Base-by-base conservation (phyloP, 1,140 invertebrate species). In the Manduca sexta region DNA sequence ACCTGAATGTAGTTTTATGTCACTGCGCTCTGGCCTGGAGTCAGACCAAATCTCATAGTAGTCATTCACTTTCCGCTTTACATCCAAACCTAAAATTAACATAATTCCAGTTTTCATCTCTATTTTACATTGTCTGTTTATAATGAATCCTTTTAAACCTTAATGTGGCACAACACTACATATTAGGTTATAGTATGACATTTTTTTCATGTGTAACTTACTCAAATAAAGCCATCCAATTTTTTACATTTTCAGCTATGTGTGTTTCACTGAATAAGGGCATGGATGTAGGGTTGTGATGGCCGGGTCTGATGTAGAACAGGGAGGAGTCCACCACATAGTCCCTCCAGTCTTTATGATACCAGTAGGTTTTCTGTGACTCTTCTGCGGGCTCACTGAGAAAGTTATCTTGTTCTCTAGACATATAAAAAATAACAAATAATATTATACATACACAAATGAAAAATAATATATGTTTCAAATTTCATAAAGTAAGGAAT, bases 1-100 rank as follows among this genome's bases (percentile, higher is more conserved):
- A 2, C 94, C 94, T 39, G 93, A 90, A 70, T 96, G 94, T 59
- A 96, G 88, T 83, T 95, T 96, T 1, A 95, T 93, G 60, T 94
- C 92, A 62, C 76, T 88, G 35, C 92, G 88, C 45, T 95, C 93
- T 1, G 94, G 94, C 58, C 94, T 86, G 49, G 94, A 92, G 69
- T 95, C 94, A 21, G 93, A 93, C 33, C 94, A 95, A 40, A 96
- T 89, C 71, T 94, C 91, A 18, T 92, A 88, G 73, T 91, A 95
- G 59, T 93, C 90, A 34, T 78, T 90, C 50, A 96, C 94, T 80
- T 93, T 94, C 2, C 90, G 85, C 73, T 94, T 94, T 1, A 94
- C 84, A 49, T 92, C 90, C 7, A 59, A 53, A 11, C 86, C 80
- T 59, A 21, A 10, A 52, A 43, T 1, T 40, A 42, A 12, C 31